Base-by-base conservation (phyloP, 1,140 invertebrate genomes). In the Papilio dardanus region DNA sequence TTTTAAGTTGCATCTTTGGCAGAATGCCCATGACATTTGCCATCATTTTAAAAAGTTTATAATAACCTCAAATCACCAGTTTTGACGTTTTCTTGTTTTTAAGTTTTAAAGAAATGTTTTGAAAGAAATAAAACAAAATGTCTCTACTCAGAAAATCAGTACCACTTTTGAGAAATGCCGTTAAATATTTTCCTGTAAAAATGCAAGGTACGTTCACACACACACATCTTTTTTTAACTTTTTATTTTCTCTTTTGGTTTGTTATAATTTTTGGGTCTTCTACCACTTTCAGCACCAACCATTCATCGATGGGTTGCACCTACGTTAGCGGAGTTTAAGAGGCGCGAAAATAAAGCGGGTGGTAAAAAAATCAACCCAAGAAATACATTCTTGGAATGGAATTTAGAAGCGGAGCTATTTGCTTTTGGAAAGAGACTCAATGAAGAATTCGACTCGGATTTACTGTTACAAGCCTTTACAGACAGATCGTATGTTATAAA, bases 391-490 rank as follows among this genome's bases (percentile, higher is more conserved):
- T 73, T 96, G 12, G 97, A 98, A 80, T 98, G 97, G 98, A 99
- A 99, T 89, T 96, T 98, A 88, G 95, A 96, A 79, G 95, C 97
- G 0, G 98, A 99, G 94, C 75, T 99, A 19, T 99, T 94, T 94
- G 97, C 98, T 4, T 99, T 99, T 94, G 96, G 96, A 31, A 96
- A 96, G 82, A 94, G 98, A 54, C 91, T 99, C 12, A 95, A 96
- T n/a, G 98, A 99, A 94, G 94, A 96, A 8, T 97, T 99, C 86
- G 93, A 97, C 76, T 87, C 94, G 0, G 89, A 95, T 62, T 88
- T 96, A 21, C 86, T 99, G 30, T 94, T 96, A 74, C 94, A 94
- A 86, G 97, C 97, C 16, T 97, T 99, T 65, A 97, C 95, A 35
- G 95, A 98, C 81, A 94, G 95, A 74, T 97, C 97, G 0, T 99